Evolutionary conservation across 2,888 invertebrate genomes (phyloP).

Genomic region (Tenthredo livida): DNA sequence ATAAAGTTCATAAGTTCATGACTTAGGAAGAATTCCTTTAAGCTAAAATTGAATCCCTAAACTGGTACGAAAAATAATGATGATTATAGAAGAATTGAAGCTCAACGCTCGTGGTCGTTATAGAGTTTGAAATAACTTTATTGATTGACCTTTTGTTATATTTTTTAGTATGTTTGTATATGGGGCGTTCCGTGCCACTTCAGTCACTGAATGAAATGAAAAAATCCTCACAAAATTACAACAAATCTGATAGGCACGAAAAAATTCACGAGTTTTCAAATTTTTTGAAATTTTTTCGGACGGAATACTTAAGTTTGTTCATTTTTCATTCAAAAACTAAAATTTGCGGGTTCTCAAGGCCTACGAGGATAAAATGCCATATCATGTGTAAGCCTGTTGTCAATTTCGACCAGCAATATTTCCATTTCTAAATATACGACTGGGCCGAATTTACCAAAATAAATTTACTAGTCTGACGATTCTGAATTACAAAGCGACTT

Average conservation of each 20-base stretch:
- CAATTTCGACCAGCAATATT: neutral
- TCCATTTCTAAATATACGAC: neutral
- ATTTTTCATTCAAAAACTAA: too few species aligned
- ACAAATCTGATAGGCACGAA: too few species aligned
- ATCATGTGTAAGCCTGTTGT: neutral
- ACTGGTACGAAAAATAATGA: neutral
- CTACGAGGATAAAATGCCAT: too few species aligned
- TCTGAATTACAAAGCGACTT: conserved; percentile 1
- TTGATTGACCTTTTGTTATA: neutral
- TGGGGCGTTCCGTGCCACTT: too few species aligned
- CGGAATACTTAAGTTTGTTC: too few species aligned
- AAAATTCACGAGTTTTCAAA: too few species aligned
- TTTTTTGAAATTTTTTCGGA: too few species aligned
- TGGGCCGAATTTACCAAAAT: neutral
- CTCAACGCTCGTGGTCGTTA: neutral
- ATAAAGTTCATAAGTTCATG: too few species aligned
- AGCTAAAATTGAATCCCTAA: neutral
- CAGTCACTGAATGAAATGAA: too few species aligned
- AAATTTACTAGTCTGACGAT: neutral
- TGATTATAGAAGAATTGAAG: neutral
- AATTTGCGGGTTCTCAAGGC: too few species aligned
- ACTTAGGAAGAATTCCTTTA: too few species aligned
- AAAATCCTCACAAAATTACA: too few species aligned
- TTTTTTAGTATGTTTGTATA: neutral
- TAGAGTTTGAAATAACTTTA: neutral